Conservation (phyloP, 2,888 invertebrate genomes). For the Epicampocera succincta region DNA sequence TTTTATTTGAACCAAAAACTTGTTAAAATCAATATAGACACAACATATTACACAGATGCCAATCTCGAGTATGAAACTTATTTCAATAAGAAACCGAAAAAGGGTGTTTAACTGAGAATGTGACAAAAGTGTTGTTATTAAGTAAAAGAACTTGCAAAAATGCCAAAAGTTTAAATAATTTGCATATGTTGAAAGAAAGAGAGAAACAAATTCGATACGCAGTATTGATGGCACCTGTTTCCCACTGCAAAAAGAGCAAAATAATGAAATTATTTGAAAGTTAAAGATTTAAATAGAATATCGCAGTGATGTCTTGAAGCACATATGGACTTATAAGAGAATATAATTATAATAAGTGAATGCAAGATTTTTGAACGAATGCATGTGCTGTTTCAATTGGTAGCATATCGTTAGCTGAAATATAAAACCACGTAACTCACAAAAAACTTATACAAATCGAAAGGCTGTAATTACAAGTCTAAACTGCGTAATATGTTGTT, state of each 20-base stretch:
- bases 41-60: slow-evolving; percentile 60
- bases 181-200: slow-evolving; percentile 7
- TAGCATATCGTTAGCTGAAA: no score
- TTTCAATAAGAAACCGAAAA: not conserved
- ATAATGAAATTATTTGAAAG: slow-evolving; percentile 10
- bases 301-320: no score
- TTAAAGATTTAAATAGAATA: not conserved
- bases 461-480: no score
- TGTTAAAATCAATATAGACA: slow-evolving; percentile 62
- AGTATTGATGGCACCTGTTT: slow-evolving; percentile 53
- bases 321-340: no score
- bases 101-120: not conserved
- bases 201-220: slow-evolving; percentile 33
- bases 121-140: no score
- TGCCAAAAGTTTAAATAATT: slow-evolving; percentile 33
- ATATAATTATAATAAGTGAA: no score
- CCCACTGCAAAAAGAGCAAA: not conserved
- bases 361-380: no score
- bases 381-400: no score
- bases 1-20: slow-evolving; percentile 55
- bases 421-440: no score
- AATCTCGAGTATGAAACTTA: slow-evolving; percentile 34
- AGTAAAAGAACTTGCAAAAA: no score
- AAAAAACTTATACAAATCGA: no score
- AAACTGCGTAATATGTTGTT: no score